phyloP scores from a whole-genome alignment of 2,113 vertebrate species.

The Climacteris rufus region DNA sequence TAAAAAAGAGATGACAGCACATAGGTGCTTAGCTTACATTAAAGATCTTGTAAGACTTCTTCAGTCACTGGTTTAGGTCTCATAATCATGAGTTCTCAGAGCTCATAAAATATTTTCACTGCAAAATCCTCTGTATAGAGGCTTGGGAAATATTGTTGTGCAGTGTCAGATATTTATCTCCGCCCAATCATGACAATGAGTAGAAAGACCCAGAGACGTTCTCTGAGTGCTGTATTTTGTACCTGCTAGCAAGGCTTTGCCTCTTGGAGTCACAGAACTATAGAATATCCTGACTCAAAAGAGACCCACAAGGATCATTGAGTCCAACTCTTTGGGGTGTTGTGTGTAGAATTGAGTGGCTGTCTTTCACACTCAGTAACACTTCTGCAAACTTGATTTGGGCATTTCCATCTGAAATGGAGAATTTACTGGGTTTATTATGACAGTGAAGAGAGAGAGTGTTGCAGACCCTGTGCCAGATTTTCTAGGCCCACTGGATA shows the following conservation, averaged over 20 bases:
- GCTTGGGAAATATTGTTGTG: background rate
- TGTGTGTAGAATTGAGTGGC: background rate
- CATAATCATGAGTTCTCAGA: background rate
- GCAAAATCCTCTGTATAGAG: background rate
- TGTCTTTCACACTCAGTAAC: background rate
- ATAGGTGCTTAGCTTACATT: background rate
- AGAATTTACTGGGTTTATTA: background rate
- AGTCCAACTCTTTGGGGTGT: background rate
- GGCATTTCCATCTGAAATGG: background rate
- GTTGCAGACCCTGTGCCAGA: background rate
- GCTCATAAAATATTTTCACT: background rate
- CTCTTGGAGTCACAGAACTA: background rate
- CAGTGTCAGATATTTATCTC: background rate
- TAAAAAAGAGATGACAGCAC: background rate
- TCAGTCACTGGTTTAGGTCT: background rate
- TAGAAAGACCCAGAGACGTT: background rate
- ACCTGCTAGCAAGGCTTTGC: background rate
- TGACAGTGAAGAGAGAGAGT: background rate
- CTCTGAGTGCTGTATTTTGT: background rate
- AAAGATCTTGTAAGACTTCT: background rate
- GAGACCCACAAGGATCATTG: background rate
- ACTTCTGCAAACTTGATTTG: background rate
- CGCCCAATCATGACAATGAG: background rate
- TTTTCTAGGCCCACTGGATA: background rate
- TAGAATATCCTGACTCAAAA: background rate